phyloP scores from a whole-genome alignment of 1,140 invertebrate species.

The Gryllus bimaculatus region DNA sequence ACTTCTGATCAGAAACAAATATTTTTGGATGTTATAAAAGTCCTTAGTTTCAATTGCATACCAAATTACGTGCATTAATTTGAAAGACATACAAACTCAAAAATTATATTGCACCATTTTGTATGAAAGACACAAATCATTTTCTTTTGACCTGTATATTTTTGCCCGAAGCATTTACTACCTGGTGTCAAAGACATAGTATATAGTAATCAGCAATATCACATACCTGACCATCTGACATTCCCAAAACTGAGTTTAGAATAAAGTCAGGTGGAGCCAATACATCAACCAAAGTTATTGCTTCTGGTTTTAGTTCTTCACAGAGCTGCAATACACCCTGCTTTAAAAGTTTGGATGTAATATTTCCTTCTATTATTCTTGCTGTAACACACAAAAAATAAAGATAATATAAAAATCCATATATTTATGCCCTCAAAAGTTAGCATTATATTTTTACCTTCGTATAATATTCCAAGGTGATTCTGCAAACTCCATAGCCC shows the following conservation, averaged over 20 bases:
- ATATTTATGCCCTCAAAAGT: neutral
- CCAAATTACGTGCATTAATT: too few species aligned
- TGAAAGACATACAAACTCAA: too few species aligned
- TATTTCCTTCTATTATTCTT: constrained; percentile 28
- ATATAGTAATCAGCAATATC: too few species aligned
- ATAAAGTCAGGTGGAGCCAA: constrained; percentile 85
- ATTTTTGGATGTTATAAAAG: too few species aligned
- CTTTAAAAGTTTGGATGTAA: constrained; percentile 12
- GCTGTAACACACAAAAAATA: constrained; percentile 21
- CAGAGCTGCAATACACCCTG: constrained; percentile 52
- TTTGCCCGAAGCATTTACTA: too few species aligned
- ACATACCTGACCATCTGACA: constrained; percentile 61
- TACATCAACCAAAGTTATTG: constrained; percentile 67
- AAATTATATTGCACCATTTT: too few species aligned
- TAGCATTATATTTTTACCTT: constrained; percentile 33
- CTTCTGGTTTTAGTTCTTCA: constrained; percentile 54
- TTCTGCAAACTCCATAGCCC: constrained; percentile 62
- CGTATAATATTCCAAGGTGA: constrained; percentile 64
- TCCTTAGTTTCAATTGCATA: too few species aligned
- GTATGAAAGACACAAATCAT: too few species aligned
- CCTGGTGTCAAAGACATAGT: too few species aligned
- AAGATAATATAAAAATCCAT: neutral
- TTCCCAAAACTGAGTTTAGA: constrained; percentile 66
- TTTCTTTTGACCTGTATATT: too few species aligned
- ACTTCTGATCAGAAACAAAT: too few species aligned